These are phyloP conservation scores for Eleginops maclovinus DNA, from an alignment of 2,113 vertebrate species.

Conservation along the genomic window DNA sequence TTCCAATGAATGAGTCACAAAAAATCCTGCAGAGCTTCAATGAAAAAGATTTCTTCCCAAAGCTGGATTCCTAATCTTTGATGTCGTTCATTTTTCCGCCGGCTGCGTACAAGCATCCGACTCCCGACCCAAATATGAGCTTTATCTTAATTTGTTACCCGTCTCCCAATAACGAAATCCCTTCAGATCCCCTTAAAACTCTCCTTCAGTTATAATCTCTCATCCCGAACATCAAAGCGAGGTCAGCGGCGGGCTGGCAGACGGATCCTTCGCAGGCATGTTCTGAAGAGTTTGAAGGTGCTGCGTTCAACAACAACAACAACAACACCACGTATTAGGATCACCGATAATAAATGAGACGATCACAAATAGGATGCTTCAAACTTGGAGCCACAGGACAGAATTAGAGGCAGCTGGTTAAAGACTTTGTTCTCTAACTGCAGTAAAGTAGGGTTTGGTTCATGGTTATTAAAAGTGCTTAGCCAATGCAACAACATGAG, in stretches of 20 bases:
- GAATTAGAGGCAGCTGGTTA: not conserved
- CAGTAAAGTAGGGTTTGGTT: not conserved
- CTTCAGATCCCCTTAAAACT: conserved; percentile 48
- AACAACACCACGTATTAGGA: not conserved
- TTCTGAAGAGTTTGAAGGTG: not conserved
- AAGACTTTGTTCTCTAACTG: not conserved
- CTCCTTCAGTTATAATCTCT: conserved; percentile 35
- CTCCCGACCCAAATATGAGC: conserved; percentile 40
- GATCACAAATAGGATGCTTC: not conserved
- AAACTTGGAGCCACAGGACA: not conserved
- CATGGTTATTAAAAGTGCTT: not conserved
- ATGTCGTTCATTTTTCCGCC: conserved; percentile 28
- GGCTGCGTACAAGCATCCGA: conserved; percentile 30
- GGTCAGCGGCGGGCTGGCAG: conserved; percentile 2
- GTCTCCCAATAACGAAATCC: conserved; percentile 33
- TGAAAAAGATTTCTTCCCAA: conserved; percentile 10
- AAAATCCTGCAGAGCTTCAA: not conserved
- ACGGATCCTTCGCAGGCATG: not conserved
- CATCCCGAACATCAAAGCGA: conserved; percentile 14
- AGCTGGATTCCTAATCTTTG: conserved; percentile 46
- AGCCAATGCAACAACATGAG: not conserved
- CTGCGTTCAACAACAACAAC: not conserved
- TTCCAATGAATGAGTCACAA: conserved; percentile 15
- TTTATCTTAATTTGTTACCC: conserved; percentile 43
- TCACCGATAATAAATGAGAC: not conserved